phyloP scores from a whole-genome alignment of 2,113 vertebrate species.

The Callochromis pleurospilus region DNA sequence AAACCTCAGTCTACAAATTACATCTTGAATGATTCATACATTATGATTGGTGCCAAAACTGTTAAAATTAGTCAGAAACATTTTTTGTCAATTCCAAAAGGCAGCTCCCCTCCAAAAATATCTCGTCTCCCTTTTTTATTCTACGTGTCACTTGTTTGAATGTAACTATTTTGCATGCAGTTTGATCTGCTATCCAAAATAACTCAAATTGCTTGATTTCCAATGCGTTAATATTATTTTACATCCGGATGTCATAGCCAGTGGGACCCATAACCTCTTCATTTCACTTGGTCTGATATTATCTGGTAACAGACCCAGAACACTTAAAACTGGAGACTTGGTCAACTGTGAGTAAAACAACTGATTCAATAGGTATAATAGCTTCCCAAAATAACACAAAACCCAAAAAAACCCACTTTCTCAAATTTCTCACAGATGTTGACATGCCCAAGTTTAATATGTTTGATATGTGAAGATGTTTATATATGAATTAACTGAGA shows the following conservation, averaged over 20 bases:
- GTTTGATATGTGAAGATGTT: background rate
- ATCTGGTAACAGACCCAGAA: background rate
- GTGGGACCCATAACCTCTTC: background rate
- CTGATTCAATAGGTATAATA: background rate
- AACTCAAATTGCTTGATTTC: background rate
- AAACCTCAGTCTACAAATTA: background rate
- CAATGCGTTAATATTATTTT: background rate
- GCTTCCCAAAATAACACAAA: background rate
- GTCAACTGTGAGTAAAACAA: background rate
- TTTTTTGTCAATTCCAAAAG: background rate
- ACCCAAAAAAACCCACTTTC: fast-evolving
- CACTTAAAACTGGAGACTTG: background rate
- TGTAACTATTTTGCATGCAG: background rate
- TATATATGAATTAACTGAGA: background rate
- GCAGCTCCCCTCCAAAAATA: background rate
- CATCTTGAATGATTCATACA: background rate
- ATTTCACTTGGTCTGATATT: background rate
- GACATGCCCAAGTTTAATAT: background rate
- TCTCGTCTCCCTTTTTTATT: background rate
- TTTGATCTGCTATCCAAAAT: background rate
- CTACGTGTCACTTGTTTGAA: background rate
- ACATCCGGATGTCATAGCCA: background rate
- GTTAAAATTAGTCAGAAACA: background rate
- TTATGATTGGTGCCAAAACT: background rate
- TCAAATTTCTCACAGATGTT: background rate